Evolutionary conservation across 2,797 vertebrate genomes (phyloP).

Genomic region (Acanthurus lineatus): DNA sequence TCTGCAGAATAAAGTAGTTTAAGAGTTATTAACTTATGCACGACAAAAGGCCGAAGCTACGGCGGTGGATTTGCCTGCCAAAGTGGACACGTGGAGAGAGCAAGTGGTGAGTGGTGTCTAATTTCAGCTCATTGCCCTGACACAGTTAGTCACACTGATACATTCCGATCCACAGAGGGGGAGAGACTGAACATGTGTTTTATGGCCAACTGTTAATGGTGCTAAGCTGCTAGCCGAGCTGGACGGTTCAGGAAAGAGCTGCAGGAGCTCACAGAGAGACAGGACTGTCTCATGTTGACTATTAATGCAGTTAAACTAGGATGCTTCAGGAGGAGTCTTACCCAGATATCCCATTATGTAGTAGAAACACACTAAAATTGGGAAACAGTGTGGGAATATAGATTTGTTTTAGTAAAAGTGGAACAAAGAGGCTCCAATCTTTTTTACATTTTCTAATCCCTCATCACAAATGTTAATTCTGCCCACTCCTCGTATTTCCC

Average conservation of each 20-base stretch:
- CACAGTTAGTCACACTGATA: conserved; percentile 72
- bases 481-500: conserved; percentile 44
- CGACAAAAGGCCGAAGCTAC: conserved; percentile 5
- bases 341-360: conserved; percentile 1
- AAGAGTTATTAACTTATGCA: conserved; percentile 6
- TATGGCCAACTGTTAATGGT: conserved; percentile 72
- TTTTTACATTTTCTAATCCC: conserved; percentile 10
- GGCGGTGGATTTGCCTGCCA: conserved; percentile 32
- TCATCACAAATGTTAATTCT: conserved; percentile 55
- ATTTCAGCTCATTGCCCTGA: conserved; percentile 66
- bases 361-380: not conserved
- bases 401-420: conserved; percentile 14
- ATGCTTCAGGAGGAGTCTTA: conserved; percentile 16
- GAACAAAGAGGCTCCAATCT: conserved; percentile 12
- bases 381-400: conserved; percentile 1
- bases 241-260: conserved; percentile 26
- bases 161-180: conserved; percentile 66
- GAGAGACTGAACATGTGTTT: conserved; percentile 75
- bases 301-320: conserved; percentile 10
- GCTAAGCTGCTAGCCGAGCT: conserved; percentile 64
- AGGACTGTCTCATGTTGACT: not conserved
- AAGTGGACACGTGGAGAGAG: conserved; percentile 32
- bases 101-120: conserved; percentile 65
- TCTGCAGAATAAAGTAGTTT: conserved; percentile 23
- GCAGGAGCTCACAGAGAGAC: conserved; percentile 16